Conservation (phyloP, 2,888 invertebrate species). For the Gasteruption jaculator region DNA sequence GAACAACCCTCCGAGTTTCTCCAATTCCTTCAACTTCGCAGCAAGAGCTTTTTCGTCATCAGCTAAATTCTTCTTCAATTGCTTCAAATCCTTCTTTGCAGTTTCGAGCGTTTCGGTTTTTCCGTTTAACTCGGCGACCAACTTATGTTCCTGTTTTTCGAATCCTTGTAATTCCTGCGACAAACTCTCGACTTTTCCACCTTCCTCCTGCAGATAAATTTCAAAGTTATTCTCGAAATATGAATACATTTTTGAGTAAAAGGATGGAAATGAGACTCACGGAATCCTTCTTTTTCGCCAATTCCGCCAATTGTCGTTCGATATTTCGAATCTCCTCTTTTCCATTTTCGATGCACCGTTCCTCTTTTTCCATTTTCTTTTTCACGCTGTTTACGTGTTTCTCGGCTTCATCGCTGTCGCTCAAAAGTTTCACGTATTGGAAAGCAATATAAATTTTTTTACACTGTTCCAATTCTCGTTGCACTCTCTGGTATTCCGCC, state of each 20-base stretch:
- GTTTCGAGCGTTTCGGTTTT: conserved; percentile 63
- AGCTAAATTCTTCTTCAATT: conserved; percentile 62
- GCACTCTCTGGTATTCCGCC: conserved; percentile 81
- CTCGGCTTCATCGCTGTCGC: conserved; percentile 56
- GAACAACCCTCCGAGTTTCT: conserved; percentile 62
- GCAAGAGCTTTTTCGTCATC: conserved; percentile 65
- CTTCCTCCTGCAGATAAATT: conserved; percentile 60
- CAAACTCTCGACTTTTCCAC: conserved; percentile 60
- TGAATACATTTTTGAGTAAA: too few relatives aligned
- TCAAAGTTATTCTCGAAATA: too few relatives aligned
- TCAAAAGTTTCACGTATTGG: conserved; percentile 60
- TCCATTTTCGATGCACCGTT: conserved; percentile 57
- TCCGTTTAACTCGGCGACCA: conserved; percentile 62
- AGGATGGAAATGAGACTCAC: conserved; percentile 55
- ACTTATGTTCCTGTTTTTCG: conserved; percentile 66
- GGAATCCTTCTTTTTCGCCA: conserved; percentile 64
- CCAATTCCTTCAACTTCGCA: conserved; percentile 60
- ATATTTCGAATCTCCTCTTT: conserved; percentile 56
- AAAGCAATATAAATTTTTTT: conserved; percentile 71
- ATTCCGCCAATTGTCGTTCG: conserved; percentile 58
- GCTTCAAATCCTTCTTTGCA: conserved; percentile 65
- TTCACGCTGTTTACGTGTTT: conserved; percentile 56
- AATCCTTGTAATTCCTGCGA: conserved; percentile 62
- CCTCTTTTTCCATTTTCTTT: conserved; percentile 57
- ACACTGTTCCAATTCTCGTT: conserved; percentile 79